Evolutionary conservation across 2,888 invertebrate genomes (phyloP).

Genomic region (Heliconius sara): DNA sequence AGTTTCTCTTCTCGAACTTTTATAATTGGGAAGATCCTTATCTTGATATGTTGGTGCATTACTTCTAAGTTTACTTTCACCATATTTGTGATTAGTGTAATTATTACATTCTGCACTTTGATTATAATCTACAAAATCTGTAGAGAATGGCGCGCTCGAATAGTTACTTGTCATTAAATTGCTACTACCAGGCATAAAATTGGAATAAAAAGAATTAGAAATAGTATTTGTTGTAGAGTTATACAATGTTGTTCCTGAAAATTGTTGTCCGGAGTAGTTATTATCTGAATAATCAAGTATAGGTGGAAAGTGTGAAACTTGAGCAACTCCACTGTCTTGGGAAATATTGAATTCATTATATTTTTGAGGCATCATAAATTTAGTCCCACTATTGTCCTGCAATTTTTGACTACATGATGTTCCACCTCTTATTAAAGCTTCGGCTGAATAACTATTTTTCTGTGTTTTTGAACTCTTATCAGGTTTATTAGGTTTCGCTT

Average conservation of each 20-base stretch:
- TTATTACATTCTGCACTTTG: slow-evolving; percentile 76
- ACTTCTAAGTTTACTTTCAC: slow-evolving; percentile 75
- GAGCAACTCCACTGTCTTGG: slow-evolving; percentile 74
- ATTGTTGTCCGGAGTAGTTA: slow-evolving; percentile 72
- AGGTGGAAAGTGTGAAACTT: slow-evolving; percentile 79
- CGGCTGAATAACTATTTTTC: slow-evolving; percentile 78
- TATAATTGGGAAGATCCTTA: slow-evolving; percentile 65
- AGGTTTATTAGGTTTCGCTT: slow-evolving; percentile 62
- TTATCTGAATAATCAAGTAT: slow-evolving; percentile 77
- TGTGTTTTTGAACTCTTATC: slow-evolving; percentile 71
- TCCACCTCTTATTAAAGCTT: slow-evolving; percentile 73
- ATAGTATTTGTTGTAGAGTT: slow-evolving; percentile 77
- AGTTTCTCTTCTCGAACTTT: slow-evolving; percentile 71
- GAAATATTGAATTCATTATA: slow-evolving; percentile 68
- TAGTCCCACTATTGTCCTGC: slow-evolving; percentile 63
- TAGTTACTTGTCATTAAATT: slow-evolving; percentile 77
- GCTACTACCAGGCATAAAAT: slow-evolving; percentile 74
- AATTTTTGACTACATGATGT: slow-evolving; percentile 68
- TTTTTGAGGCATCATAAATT: slow-evolving; percentile 72
- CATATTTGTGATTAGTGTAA: slow-evolving; percentile 75
- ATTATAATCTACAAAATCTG: slow-evolving; percentile 77
- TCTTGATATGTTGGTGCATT: slow-evolving; percentile 68
- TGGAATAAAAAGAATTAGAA: slow-evolving; percentile 78
- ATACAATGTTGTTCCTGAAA: slow-evolving; percentile 75
- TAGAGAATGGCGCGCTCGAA: slow-evolving; percentile 68